Base-by-base conservation (phyloP, 2,888 invertebrate genomes). In the Drosophila testacea region DNA sequence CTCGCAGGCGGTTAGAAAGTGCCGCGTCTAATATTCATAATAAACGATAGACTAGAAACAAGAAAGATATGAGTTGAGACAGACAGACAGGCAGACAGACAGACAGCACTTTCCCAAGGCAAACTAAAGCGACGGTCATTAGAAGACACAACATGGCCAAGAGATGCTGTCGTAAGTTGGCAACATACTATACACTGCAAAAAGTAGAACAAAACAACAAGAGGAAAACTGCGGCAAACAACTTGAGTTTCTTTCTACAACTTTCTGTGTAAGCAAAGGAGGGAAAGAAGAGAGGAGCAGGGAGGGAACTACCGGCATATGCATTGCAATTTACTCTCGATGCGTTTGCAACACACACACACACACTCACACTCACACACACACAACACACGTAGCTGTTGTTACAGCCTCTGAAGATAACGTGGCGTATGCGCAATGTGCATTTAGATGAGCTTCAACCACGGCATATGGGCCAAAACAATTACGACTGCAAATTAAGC, bases 401-500 rank as follows among this genome's bases (percentile, higher is more conserved):
- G 54, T 54, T 59, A 27, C 57, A 59, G 56, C 56, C 46, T 38
- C 30, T 16, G 56, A 44, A 59, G 70, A 68, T 60, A 85, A 85
- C 77, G 67, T 47, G 79, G 83, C 80, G 82, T 79, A 75, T 82
- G 88, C 82, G 83, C 88, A 87, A 87, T 79, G 68, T 82, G 68
- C 76, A 71, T 63, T 69, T 60, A 56, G 52, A 69, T 64, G 74
- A 78, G 69, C 30, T 60, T 41, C 47, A 44, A 13, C 38, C 59
- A 22, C 55, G 51, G 75, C 85, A 87, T 73, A 90, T 89, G 77
- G 88, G 88, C 85, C 85, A 90, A 78, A 89, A 87, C 87, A 88
- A 89, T 90, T 90, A 86, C 68, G 69, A 55, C 71, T 65, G 64
- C 42, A 78, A 87, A 83, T 81, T 84, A 87, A 83, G 77, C 69